Evolutionary conservation across 2,888 invertebrate genomes (phyloP).

Genomic region (Nesidiocoris tenuis): DNA sequence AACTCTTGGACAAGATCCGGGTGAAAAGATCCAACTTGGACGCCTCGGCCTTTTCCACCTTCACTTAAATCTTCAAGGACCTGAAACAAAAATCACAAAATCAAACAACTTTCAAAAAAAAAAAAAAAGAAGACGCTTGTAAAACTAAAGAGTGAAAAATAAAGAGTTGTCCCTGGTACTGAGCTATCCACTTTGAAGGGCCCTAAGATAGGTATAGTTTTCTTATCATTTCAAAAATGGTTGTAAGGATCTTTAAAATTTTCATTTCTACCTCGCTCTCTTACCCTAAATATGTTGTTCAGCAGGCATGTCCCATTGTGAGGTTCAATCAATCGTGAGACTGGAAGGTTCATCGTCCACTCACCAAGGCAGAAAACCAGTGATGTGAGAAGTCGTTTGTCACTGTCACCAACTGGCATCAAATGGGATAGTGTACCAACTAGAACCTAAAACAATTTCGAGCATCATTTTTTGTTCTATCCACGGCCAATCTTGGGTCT

Average conservation of each 20-base stretch:
- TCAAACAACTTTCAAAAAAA: no score
- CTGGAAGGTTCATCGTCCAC: constrained; percentile 82
- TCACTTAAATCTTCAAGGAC: constrained; percentile 64
- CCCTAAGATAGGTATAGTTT: no score
- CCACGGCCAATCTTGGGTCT: no score
- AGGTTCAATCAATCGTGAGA: constrained; percentile 52
- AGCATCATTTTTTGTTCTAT: no score
- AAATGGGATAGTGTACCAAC: constrained; percentile 59
- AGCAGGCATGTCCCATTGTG: constrained; percentile 47
- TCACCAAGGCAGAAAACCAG: constrained; percentile 87
- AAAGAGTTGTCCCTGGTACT: no score
- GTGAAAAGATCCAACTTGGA: constrained; percentile 54
- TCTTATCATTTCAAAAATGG: no score
- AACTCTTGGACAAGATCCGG: constrained; percentile 67
- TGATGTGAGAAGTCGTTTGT: constrained; percentile 74
- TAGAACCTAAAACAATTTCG: constrained; percentile 54
- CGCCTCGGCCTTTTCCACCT: constrained; percentile 60
- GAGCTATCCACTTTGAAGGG: no score
- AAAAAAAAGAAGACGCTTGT: no score
- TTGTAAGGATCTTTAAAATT: no score
- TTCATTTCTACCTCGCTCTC: no score
- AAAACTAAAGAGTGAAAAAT: no score
- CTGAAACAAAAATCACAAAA: constrained; percentile 55
- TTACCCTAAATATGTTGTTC: constrained; percentile 46
- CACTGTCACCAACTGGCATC: constrained; percentile 60